Base-by-base conservation (phyloP, 2,888 invertebrate genomes). In the Pterostichus madidus region DNA sequence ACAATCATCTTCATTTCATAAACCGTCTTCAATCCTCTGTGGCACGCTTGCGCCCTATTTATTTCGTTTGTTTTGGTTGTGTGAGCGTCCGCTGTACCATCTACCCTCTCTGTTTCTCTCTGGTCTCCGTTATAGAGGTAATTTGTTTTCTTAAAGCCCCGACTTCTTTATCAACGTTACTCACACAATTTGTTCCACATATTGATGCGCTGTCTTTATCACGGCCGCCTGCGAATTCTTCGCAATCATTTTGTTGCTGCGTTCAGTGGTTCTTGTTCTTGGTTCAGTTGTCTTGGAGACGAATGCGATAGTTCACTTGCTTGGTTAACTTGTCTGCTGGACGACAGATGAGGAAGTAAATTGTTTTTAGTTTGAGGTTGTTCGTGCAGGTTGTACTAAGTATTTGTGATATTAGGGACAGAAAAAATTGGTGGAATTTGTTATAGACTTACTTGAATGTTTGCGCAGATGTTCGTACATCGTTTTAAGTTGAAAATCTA, bases 101-200 rank as follows among this genome's bases (percentile, higher is more conserved):
- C n/a, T 52, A 1, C 13, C n/a, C 46, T 46, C 46, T 11, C 46
- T 8, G 1, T 46, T 46, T 17, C 53, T 15, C 24, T n/a, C 53
- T 15, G 53, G 53, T 35, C 24, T 59, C 11, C 24, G 59, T 75
- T 75, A 75, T 75, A 31, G 52, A 75, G 32, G 76, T 76, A 76
- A 76, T 76, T 76, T 76, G 76, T 76, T 76, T 32, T 15, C 52
- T 76, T 13, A 56, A 75, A 52, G 53, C 52, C 10, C 46, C 68
- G n/a, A 7, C 32, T 31, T 76, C 76, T 76, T 76, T 56, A 76
- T 76, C 76, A 76, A 56, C 56, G 52, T 53, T 76, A 53, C 76
- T 73, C 76, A 53, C 53, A 76, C 76, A 76, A 76, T 76, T 76
- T 76, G 52, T 76, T 76, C 56, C 76, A 53, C 76, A 76, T 76